Evolutionary conservation across 2,888 invertebrate genomes (phyloP).

Genomic region (Pandemis corylana): DNA sequence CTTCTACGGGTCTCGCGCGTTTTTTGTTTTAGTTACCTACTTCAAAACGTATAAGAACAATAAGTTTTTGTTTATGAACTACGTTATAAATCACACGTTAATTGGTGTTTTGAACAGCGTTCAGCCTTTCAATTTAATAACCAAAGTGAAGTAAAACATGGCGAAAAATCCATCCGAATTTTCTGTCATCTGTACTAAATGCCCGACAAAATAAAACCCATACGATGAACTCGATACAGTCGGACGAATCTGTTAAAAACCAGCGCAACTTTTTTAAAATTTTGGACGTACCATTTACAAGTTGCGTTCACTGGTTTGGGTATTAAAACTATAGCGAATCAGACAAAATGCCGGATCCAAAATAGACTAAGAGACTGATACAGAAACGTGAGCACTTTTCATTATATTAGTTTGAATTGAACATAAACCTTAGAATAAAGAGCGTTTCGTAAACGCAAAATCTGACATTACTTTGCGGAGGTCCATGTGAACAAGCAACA

Average conservation of each 20-base stretch:
- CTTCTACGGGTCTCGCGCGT: no score
- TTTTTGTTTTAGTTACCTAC: no score
- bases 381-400: no score
- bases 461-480: no score
- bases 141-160: not conserved
- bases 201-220: conserved; percentile 16
- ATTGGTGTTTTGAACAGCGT: not conserved
- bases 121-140: not conserved
- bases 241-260: conserved; percentile 28
- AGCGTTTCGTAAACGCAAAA: no score
- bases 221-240: conserved; percentile 19
- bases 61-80: no score
- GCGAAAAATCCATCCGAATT: conserved; percentile 17
- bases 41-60: no score
- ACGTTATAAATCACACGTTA: not conserved
- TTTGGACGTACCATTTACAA: conserved; percentile 9
- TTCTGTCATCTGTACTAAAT: conserved; percentile 18
- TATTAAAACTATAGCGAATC: not conserved
- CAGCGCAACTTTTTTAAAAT: conserved; percentile 3
- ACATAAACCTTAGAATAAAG: no score
- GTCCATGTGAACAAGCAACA: no score
- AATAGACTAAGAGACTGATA: no score
- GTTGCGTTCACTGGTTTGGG: conserved; percentile 1
- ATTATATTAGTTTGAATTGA: no score
- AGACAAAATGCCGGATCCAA: not conserved